Conservation (phyloP, 1,140 invertebrate genomes). For the Rhopalosiphum padi region DNA sequence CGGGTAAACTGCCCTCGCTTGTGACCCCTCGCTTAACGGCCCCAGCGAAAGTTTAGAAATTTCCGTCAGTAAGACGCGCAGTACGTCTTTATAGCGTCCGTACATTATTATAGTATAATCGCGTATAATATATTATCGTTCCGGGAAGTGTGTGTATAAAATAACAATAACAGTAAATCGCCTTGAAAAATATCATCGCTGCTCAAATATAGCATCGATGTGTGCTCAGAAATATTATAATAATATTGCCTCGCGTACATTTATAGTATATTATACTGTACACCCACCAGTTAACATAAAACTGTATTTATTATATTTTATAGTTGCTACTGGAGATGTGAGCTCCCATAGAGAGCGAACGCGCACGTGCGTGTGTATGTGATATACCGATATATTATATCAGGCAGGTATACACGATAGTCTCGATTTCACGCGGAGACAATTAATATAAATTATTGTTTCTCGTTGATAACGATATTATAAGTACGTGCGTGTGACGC, state of each 20-base stretch:
- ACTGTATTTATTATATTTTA: constrained; percentile 3
- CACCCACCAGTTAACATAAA: neutral
- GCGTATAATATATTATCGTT: neutral
- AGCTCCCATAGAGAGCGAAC: neutral
- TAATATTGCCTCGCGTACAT: neutral
- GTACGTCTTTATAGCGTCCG: neutral
- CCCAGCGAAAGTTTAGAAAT: neutral
- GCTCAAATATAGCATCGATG: too few species aligned
- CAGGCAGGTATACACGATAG: neutral
- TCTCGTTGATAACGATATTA: neutral
- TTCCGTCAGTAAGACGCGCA: too few species aligned
- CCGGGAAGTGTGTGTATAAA: neutral
- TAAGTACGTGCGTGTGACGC: neutral
- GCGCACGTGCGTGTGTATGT: neutral
- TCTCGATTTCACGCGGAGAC: neutral
- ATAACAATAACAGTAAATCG: constrained; percentile 13
- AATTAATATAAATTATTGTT: constrained; percentile 17
- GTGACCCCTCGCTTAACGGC: neutral
- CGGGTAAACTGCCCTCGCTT: neutral
- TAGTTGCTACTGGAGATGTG: neutral
- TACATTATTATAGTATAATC: neutral
- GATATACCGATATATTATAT: neutral
- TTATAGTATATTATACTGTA: neutral
- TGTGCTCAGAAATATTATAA: neutral
- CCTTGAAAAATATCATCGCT: neutral